phyloP scores from a whole-genome alignment of 2,113 vertebrate genomes.

The Enhydra lutris region DNA sequence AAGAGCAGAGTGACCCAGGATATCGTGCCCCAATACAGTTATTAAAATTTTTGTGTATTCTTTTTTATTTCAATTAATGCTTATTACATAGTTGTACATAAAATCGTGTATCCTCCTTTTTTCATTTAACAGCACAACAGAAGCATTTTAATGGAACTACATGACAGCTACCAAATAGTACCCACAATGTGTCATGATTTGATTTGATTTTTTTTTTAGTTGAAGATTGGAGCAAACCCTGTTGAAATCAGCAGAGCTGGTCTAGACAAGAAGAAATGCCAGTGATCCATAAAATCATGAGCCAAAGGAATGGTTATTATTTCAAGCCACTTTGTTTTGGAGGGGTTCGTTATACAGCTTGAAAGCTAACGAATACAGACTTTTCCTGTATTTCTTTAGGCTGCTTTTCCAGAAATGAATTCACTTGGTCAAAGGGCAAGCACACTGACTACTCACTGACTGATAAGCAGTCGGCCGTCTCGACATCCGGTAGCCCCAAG shows the following conservation, averaged over 20 bases:
- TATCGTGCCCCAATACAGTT: background rate
- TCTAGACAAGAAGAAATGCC: background rate
- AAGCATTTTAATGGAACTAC: background rate
- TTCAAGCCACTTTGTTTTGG: background rate
- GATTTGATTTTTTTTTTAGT: background rate
- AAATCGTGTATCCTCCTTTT: background rate
- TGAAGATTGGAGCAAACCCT: background rate
- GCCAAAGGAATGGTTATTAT: background rate
- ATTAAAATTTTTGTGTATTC: background rate
- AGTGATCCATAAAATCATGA: background rate
- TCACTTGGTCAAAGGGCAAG: background rate
- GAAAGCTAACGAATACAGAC: background rate
- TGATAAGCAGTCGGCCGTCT: background rate
- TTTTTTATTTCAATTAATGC: conserved; percentile 7
- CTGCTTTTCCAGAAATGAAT: background rate
- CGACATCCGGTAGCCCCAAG: background rate
- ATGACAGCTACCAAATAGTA: background rate
- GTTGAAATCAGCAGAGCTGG: background rate
- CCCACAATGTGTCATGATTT: background rate
- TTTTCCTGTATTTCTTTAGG: background rate
- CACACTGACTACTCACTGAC: background rate
- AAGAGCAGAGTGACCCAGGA: background rate
- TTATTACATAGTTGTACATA: background rate
- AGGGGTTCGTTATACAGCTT: background rate
- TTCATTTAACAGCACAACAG: background rate